Percentiles rank a stretch among this genome's conserved stretches.
These are phyloP conservation scores for Elymnias hypermnestra DNA, from an alignment of 1,140 invertebrate genomes.

Conservation along the genomic window DNA sequence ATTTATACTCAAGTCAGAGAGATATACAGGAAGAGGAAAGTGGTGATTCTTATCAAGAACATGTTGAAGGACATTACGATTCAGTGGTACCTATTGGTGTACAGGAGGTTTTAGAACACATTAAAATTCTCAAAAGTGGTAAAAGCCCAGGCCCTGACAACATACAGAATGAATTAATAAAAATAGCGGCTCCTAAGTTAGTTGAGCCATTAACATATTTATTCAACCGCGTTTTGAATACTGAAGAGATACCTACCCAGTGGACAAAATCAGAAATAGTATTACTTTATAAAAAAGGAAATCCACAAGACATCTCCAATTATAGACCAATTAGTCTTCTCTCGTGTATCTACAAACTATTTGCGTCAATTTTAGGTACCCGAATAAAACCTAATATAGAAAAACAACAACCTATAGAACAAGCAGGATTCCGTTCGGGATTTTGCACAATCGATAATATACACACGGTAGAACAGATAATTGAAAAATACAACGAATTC, in stretches of 20 bases:
- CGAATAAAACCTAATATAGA: too few relatives aligned
- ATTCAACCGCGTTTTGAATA: background rate
- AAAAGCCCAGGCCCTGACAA: background rate
- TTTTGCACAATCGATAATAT: slow-evolving; percentile 12
- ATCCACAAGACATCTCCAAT: too few relatives aligned
- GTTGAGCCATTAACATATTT: background rate
- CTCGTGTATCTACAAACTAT: slow-evolving; percentile 4
- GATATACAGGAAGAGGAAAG: too few relatives aligned
- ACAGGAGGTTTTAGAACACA: too few relatives aligned
- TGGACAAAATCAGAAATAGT: background rate
- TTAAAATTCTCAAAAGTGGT: background rate
- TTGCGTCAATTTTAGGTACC: background rate
- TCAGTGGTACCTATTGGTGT: too few relatives aligned
- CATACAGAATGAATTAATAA: background rate
- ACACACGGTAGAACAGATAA: background rate
- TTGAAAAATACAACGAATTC: too few relatives aligned
- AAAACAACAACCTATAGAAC: slow-evolving; percentile 2
- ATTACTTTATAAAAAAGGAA: slow-evolving; percentile 1
- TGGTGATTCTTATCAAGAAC: too few relatives aligned
- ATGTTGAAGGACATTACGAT: too few relatives aligned
- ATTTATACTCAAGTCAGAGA: too few relatives aligned
- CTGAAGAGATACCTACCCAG: background rate
- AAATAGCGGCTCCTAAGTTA: background rate
- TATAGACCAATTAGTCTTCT: slow-evolving; percentile 3
- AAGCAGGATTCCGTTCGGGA: slow-evolving; percentile 3